Evolutionary conservation across 2,888 invertebrate species (phyloP).

Genomic region (Scaptomyza caliginosa): DNA sequence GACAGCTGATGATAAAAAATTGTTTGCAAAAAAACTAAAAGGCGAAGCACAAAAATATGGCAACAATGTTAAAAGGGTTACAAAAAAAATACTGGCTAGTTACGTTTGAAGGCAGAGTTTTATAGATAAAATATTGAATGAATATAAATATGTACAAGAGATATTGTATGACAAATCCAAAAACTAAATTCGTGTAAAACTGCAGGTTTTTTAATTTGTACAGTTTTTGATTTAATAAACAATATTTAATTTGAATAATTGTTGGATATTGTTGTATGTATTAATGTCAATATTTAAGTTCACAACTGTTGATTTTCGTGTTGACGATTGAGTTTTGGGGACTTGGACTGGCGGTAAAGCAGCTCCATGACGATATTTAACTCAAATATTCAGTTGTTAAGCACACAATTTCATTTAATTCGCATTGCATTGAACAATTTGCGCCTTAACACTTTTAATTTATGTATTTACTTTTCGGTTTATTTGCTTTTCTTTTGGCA

Average conservation of each 20-base stretch:
- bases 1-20: conserved; percentile 80
- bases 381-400: conserved; percentile 46
- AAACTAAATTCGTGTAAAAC: neutral
- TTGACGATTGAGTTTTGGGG: neutral
- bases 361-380: conserved; percentile 6
- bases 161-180: no score
- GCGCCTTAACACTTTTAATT: conserved; percentile 76
- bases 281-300: neutral
- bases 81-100: conserved; percentile 1
- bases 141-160: neutral
- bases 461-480: conserved; percentile 76
- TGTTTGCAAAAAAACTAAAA: conserved; percentile 55
- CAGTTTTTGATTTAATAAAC: no score
- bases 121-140: neutral
- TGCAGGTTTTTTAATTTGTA: no score
- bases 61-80: neutral
- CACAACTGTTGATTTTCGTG: conserved; percentile 24
- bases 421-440: conserved; percentile 65
- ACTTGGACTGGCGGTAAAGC: neutral
- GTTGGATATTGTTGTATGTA: no score
- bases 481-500: conserved; percentile 57
- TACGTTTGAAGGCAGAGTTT: neutral
- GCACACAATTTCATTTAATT: conserved; percentile 55
- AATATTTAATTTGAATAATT: no score
- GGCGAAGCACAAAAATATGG: conserved; percentile 21